phyloP scores from a whole-genome alignment of 2,113 vertebrate species.

The Anhinga rufa region DNA sequence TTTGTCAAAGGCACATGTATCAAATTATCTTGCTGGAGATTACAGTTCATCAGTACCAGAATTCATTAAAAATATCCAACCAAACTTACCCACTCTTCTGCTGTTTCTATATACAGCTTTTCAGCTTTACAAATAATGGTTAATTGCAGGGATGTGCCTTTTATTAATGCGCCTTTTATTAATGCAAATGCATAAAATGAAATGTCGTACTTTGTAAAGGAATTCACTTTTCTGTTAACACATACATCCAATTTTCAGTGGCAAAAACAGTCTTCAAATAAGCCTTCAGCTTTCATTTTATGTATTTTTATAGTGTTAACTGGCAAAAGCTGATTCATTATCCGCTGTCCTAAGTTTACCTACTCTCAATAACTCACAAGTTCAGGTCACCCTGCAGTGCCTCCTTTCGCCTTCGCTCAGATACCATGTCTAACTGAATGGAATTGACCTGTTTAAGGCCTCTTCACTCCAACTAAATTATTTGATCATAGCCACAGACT shows the following conservation, averaged over 20 bases:
- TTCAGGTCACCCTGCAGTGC: slow-evolving; percentile 62
- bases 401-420: slow-evolving; percentile 68
- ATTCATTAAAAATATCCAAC: neutral
- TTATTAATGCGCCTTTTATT: neutral
- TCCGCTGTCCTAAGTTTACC: slow-evolving; percentile 23
- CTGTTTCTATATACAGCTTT: neutral
- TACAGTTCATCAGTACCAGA: neutral
- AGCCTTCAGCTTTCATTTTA: neutral
- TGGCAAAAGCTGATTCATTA: slow-evolving; percentile 16
- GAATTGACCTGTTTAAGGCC: slow-evolving; percentile 85
- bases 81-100: neutral
- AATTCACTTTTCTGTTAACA: neutral
- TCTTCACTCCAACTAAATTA: slow-evolving; percentile 81
- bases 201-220: neutral
- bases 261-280: neutral
- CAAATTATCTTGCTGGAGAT: neutral
- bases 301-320: neutral
- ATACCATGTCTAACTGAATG: slow-evolving; percentile 84
- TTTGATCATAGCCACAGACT: slow-evolving; percentile 85
- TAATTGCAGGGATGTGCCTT: neutral
- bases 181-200: neutral
- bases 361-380: slow-evolving; percentile 60
- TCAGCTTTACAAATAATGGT: neutral
- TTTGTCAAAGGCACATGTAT: neutral
- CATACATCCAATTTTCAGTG: neutral